Base-by-base conservation (phyloP, 2,888 invertebrate species). In the Drosophila imparisetae region DNA sequence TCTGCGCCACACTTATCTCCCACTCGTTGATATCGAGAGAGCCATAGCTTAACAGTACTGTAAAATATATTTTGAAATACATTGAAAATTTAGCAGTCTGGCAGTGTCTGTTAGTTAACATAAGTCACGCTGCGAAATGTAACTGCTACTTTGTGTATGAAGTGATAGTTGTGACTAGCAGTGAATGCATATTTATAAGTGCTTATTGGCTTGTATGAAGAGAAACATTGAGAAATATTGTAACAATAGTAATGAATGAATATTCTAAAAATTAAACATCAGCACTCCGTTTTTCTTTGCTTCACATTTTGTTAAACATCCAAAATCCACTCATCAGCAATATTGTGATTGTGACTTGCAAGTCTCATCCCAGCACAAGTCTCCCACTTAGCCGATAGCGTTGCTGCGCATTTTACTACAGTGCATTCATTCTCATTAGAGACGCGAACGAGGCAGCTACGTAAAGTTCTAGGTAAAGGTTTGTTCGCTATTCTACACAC, bases 371-470 rank as follows among this genome's bases (percentile, higher is more conserved):
- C 15, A 36, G 15, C 34, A 67, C 48, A 42, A 53, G 42, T 42
- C 11, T 18, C n/a, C 1, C 18, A 11, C 29, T 21, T n/a, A 32
- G 21, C 36, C 7, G 55, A 27, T 5, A 42, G 24, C 24, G 24
- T 53, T 50, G 40, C 34, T 45, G 59, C 13, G 52, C 38, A 45
- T 29, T 29, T 54, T 11, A 5, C 11, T 4, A 11, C 11, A 32
- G 32, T 30, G 29, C 21, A 40, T 40, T 73, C 55, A 78, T 49
- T 78, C 24, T 42, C 53, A 49, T 18, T 74, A 66, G 27, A 30
- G 55, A 38, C 57, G 48, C n/a, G 21, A 2, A 27, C 21, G 27
- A 15, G 13, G 15, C 13, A 32, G 10, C n/a, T 30, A 45, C 69
- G 8, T 15, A 27, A 5, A 27, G 13, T 58, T n/a, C 29, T 24